Evolutionary conservation across 1,140 invertebrate genomes (phyloP).

Genomic region (Hydropsyche tenuis): DNA sequence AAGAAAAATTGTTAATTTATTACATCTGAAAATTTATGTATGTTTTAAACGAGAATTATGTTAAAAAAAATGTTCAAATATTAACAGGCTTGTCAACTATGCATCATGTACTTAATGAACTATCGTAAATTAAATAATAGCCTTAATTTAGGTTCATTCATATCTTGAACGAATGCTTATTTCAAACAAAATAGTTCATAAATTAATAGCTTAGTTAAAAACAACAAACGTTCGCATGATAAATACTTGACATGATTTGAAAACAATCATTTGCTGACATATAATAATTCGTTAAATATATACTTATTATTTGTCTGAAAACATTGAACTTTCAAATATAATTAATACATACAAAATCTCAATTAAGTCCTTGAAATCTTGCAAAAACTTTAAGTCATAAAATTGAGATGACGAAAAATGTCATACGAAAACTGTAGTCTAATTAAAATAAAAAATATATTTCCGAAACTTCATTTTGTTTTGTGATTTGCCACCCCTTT

Average conservation of each 20-base stretch:
- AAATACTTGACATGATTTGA: conserved; percentile 16
- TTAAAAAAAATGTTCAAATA: conserved; percentile 6
- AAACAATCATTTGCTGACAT: not conserved
- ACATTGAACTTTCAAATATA: too few species aligned
- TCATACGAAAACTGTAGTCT: not conserved
- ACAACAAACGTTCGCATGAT: not conserved
- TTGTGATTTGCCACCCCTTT: conserved; percentile 8
- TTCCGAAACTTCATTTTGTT: conserved; percentile 17
- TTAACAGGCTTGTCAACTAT: conserved; percentile 16
- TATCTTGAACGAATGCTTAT: conserved; percentile 48
- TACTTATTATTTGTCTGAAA: too few species aligned
- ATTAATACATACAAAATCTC: too few species aligned
- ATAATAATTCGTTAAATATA: too few species aligned
- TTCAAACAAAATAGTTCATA: conserved; percentile 50
- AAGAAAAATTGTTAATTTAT: too few species aligned
- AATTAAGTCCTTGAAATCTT: too few species aligned
- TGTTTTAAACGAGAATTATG: not conserved
- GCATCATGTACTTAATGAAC: conserved; percentile 45
- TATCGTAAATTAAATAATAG: conserved; percentile 36
- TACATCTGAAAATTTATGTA: not conserved
- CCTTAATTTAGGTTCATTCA: conserved; percentile 49
- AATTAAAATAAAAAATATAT: conserved; percentile 19
- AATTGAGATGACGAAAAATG: too few species aligned
- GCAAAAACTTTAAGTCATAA: too few species aligned
- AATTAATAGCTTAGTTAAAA: conserved; percentile 44